Evolutionary conservation across 2,888 invertebrate genomes (phyloP).

Genomic region (Andrena bucephala): DNA sequence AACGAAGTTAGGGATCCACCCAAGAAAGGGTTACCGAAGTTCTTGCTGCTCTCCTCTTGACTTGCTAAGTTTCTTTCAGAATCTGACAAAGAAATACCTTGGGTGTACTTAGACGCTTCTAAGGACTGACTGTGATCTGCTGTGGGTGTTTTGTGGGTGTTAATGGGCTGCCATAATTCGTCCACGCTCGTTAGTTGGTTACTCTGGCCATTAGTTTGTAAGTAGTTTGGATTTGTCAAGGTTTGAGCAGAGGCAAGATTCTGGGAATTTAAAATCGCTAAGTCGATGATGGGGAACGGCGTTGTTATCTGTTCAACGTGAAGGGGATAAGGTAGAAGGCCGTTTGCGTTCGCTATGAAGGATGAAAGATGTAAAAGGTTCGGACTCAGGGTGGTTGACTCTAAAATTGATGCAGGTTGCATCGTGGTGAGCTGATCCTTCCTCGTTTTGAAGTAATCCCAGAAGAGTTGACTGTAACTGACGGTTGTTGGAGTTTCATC

Average conservation of each 20-base stretch:
- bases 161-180: constrained; percentile 12
- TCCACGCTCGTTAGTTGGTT: background rate
- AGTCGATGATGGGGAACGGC: background rate
- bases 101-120: background rate
- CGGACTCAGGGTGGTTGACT: constrained; percentile 50
- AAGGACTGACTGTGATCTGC: background rate
- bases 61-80: background rate
- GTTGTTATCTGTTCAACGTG: constrained; percentile 5
- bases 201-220: background rate
- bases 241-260: background rate
- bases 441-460: constrained; percentile 73
- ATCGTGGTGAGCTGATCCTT: constrained; percentile 63
- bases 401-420: background rate
- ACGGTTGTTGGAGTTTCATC: constrained; percentile 52
- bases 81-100: background rate
- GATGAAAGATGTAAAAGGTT: background rate
- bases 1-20: background rate
- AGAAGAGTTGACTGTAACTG: constrained; percentile 74
- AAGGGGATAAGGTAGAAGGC: background rate
- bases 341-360: no score
- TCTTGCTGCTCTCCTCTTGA: constrained; percentile 2
- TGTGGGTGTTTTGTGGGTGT: background rate
- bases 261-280: background rate
- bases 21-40: background rate
- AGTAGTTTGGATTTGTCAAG: constrained; percentile 1